Percentiles rank a stretch among this genome's conserved stretches.
These are phyloP conservation scores for Aldrovandia affinis DNA, from an alignment of 2,797 vertebrate species.

Conservation along the genomic window DNA sequence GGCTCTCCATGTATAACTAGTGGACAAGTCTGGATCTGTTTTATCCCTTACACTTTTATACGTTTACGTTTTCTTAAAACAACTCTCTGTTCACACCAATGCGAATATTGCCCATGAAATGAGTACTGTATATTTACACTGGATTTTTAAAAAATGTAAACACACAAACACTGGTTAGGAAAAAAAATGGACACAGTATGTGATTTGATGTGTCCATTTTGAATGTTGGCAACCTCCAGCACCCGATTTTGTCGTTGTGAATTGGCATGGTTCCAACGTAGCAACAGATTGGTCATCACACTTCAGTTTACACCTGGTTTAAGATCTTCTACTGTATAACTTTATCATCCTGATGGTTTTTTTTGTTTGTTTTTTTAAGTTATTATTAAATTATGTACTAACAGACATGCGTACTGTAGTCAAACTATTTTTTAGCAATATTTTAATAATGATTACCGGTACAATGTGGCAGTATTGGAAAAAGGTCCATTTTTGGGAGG, in stretches of 20 bases:
- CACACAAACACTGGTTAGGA: neutral
- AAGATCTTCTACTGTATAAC: constrained; percentile 6
- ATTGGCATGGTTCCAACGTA: constrained; percentile 54
- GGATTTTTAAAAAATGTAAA: constrained; percentile 9
- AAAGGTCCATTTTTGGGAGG: constrained; percentile 44
- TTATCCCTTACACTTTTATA: constrained; percentile 11
- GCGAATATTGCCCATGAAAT: constrained; percentile 52
- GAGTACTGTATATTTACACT: constrained; percentile 29
- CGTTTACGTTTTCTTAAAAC: constrained; percentile 38
- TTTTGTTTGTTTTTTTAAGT: constrained; percentile 48
- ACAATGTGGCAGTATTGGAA: constrained; percentile 50
- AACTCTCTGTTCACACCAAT: constrained; percentile 50
- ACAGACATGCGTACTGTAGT: constrained; percentile 38
- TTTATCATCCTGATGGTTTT: constrained; percentile 15
- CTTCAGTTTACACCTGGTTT: constrained; percentile 37
- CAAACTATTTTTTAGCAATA: constrained; percentile 61
- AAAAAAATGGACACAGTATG: constrained; percentile 13
- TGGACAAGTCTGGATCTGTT: neutral
- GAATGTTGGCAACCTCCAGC: constrained; percentile 48
- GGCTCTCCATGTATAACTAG: constrained; percentile 24
- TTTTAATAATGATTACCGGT: constrained; percentile 47
- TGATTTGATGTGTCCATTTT: constrained; percentile 49
- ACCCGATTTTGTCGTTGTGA: constrained; percentile 45
- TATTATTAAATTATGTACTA: constrained; percentile 29
- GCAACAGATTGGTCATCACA: constrained; percentile 59